A percentile compares a stretch with the other conserved stretches of the same genome.
These are phyloP conservation scores for Indicator indicator DNA, from an alignment of 2,113 vertebrate species.

Conservation along the genomic window DNA sequence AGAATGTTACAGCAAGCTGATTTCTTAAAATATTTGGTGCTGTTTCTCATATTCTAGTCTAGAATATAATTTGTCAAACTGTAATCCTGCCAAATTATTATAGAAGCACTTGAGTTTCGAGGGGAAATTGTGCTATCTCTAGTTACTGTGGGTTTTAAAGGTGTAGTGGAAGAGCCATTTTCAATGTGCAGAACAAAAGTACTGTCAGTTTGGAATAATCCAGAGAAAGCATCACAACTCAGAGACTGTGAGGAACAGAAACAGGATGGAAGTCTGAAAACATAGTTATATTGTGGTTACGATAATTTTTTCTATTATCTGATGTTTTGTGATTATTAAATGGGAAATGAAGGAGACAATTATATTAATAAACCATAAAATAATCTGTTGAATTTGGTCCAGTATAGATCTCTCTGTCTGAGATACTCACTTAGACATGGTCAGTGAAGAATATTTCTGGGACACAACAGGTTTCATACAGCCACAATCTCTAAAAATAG, in stretches of 20 bases:
- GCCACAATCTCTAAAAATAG: conserved; percentile 31
- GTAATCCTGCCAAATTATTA: background rate
- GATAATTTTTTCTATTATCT: background rate
- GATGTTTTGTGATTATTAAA: background rate
- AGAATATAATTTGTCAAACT: background rate
- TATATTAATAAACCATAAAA: background rate
- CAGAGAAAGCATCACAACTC: background rate
- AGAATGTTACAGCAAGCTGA: background rate
- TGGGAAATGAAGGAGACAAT: background rate
- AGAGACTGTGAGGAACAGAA: background rate
- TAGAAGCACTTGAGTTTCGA: background rate
- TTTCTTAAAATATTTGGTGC: background rate
- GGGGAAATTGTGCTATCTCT: background rate
- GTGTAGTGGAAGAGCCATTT: background rate
- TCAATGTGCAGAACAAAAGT: background rate
- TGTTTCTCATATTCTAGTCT: background rate
- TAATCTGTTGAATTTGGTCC: background rate
- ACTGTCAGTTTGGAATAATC: background rate
- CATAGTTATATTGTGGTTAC: background rate
- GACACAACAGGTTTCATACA: conserved; percentile 21
- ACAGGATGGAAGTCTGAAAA: background rate
- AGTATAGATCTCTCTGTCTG: background rate
- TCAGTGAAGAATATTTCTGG: conserved; percentile 13
- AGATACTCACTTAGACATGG: background rate
- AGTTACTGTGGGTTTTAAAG: background rate